A percentile compares a stretch with the other conserved stretches of the same genome.
These are phyloP conservation scores for Alligator sinensis DNA, from an alignment of 2,113 vertebrate species.

Conservation along the genomic window DNA sequence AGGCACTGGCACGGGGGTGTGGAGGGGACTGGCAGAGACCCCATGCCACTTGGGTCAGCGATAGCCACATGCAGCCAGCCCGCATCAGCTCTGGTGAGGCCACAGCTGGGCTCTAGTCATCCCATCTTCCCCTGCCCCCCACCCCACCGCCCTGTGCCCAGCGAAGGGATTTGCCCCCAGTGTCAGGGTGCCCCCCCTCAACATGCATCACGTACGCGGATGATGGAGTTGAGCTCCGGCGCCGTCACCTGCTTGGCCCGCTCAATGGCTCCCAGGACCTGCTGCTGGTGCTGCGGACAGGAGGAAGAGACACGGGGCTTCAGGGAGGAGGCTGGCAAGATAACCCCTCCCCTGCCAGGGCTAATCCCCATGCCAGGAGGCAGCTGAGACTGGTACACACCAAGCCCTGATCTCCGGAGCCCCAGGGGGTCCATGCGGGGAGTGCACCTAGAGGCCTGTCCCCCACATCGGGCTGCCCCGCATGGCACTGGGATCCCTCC, in stretches of 20 bases:
- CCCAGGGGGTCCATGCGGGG: background rate
- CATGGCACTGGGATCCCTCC: background rate
- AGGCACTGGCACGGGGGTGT: no score
- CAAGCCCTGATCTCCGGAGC: background rate
- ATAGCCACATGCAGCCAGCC: background rate
- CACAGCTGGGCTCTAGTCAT: background rate
- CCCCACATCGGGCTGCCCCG: background rate
- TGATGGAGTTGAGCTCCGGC: constrained; percentile 98
- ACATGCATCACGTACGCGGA: constrained; percentile 85
- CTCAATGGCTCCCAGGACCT: constrained; percentile 97
- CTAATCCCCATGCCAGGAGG: fast-evolving
- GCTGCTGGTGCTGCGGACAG: constrained; percentile 91
- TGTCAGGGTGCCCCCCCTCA: fast-evolving
- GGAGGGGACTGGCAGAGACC: no score
- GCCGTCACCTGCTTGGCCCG: constrained; percentile 97
- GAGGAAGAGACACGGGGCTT: background rate
- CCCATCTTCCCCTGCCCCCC: fast-evolving
- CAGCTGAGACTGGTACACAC: fast-evolving
- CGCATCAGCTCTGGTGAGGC: background rate
- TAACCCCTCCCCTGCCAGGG: background rate
- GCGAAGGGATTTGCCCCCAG: fast-evolving
- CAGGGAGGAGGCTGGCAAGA: background rate
- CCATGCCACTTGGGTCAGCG: fast-evolving
- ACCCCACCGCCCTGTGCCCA: background rate
- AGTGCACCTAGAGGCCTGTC: no score